Percentiles rank a stretch among this genome's conserved stretches.
Conservation (phyloP, 2,113 vertebrate species). For the Isichthys henryi region DNA sequence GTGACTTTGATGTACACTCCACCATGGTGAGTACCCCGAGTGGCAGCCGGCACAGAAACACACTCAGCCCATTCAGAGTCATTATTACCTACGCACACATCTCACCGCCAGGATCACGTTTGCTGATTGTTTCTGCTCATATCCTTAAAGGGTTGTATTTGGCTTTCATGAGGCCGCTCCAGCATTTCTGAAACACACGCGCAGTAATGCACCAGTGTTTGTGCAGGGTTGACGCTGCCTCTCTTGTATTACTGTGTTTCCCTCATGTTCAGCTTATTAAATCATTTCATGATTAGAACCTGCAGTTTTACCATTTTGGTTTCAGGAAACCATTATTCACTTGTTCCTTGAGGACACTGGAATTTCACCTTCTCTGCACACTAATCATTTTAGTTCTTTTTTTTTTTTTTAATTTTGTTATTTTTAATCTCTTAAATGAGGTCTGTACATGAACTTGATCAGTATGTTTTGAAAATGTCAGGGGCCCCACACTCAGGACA, state of each 20-base stretch:
- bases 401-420: neutral
- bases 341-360: neutral
- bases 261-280: conserved; percentile 5
- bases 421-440: neutral
- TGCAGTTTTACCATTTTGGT: conserved; percentile 1
- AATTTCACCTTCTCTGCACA: neutral
- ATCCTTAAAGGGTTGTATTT: neutral
- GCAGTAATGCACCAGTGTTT: neutral
- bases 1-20: conserved; percentile 66
- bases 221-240: neutral
- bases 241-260: neutral
- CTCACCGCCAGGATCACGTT: neutral
- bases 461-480: neutral
- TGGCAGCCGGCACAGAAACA: neutral
- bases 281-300: neutral
- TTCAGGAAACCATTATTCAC: neutral
- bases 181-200: neutral
- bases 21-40: conserved; percentile 60
- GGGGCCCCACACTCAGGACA: neutral
- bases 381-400: neutral
- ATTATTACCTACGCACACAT: neutral
- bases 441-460: neutral
- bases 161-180: neutral
- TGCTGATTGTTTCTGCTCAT: neutral
- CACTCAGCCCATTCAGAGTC: neutral